phyloP scores from a whole-genome alignment of 2,888 invertebrate species.

The Pharmacophagus antenor region DNA sequence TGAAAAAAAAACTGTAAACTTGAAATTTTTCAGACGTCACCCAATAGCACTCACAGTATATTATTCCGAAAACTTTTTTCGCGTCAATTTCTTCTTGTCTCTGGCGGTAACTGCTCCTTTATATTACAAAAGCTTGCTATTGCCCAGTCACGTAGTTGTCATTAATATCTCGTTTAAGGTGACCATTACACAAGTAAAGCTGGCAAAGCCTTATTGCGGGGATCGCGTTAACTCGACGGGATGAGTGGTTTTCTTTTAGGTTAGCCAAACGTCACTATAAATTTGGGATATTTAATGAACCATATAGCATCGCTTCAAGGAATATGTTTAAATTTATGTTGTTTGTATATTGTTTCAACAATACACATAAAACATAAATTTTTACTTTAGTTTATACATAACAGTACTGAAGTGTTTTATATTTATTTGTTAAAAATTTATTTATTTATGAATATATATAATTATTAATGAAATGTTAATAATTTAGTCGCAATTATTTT shows the following conservation, averaged over 20 bases:
- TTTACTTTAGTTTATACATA: too few relatives aligned
- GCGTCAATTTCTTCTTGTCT: conserved; percentile 25
- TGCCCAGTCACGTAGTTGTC: conserved; percentile 46
- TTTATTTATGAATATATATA: too few relatives aligned
- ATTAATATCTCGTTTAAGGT: conserved; percentile 50
- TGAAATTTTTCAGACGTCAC: not conserved
- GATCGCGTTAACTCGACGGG: conserved; percentile 39
- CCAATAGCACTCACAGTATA: conserved; percentile 6
- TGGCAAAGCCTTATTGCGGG: conserved; percentile 48
- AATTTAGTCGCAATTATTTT: too few relatives aligned
- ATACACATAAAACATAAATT: too few relatives aligned
- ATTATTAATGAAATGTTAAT: too few relatives aligned
- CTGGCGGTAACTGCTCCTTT: conserved; percentile 27
- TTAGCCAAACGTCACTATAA: conserved; percentile 35
- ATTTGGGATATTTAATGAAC: not conserved
- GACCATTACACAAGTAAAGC: conserved; percentile 50
- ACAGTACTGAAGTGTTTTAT: too few relatives aligned
- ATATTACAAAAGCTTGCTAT: conserved; percentile 29
- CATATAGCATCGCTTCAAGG: too few relatives aligned
- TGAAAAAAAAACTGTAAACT: not conserved
- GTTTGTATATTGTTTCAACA: too few relatives aligned
- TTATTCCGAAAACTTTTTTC: conserved; percentile 14
- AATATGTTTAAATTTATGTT: too few relatives aligned
- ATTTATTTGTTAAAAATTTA: too few relatives aligned
- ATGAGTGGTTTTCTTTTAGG: conserved; percentile 39